These are phyloP conservation scores for Conus betulinus DNA, from an alignment of 1,140 invertebrate species.

Conservation along the genomic window DNA sequence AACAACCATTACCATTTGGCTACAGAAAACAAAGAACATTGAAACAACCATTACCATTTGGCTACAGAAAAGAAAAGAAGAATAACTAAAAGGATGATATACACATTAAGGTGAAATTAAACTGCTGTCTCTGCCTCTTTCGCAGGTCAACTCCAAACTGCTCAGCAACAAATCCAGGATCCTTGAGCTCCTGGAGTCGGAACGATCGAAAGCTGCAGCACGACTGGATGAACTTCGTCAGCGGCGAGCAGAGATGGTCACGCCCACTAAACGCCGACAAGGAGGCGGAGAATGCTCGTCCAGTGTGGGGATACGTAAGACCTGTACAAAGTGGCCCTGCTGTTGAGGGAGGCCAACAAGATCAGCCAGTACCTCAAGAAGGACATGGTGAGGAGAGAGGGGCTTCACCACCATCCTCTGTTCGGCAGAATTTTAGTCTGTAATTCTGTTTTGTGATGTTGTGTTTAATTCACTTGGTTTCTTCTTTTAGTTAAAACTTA, in stretches of 20 bases:
- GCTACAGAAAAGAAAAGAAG: no score
- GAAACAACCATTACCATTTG: no score
- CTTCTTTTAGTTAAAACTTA: no score
- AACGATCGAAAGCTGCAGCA: conserved; percentile 51
- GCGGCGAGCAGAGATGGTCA: conserved; percentile 52
- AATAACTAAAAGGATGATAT: no score
- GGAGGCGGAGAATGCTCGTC: not conserved
- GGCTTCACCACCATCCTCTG: not conserved
- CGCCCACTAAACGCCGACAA: conserved; percentile 38
- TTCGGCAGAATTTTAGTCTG: not conserved
- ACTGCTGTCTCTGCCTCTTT: not conserved
- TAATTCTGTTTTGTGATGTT: not conserved
- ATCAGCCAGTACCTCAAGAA: conserved; percentile 71
- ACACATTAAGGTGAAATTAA: not conserved
- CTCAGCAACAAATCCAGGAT: conserved; percentile 47
- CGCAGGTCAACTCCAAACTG: conserved; percentile 37
- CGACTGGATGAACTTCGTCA: conserved; percentile 63
- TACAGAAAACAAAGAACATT: no score
- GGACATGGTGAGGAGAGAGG: conserved; percentile 60
- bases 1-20: no score
- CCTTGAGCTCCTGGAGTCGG: conserved; percentile 56
- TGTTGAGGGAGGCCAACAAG: conserved; percentile 73
- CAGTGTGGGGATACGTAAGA: conserved; percentile 44
- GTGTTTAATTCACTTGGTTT: no score
- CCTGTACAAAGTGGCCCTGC: conserved; percentile 66